These are phyloP conservation scores for Murina feae DNA, from an alignment of 2,113 vertebrate species.

Conservation along the genomic window DNA sequence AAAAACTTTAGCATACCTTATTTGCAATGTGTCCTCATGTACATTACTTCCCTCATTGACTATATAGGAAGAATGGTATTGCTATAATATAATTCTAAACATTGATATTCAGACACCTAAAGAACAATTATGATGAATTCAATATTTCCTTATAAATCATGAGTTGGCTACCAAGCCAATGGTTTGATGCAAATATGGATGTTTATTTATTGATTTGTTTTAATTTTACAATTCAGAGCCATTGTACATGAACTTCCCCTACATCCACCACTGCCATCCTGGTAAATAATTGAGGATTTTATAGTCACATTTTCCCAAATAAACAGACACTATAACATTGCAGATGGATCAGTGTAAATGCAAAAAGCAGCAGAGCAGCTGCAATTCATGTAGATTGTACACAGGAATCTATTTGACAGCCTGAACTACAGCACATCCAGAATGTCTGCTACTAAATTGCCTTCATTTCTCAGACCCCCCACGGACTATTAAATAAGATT, in stretches of 20 bases:
- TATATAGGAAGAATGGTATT: not conserved
- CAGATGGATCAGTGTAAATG: not conserved
- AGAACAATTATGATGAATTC: not conserved
- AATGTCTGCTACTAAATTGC: slow-evolving; percentile 38
- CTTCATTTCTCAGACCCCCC: slow-evolving; percentile 11
- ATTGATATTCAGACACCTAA: not conserved
- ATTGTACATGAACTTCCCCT: not conserved
- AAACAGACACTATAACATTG: not conserved
- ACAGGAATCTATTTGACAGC: not conserved
- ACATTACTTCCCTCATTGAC: not conserved
- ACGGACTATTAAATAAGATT: slow-evolving; percentile 44
- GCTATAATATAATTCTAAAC: not conserved
- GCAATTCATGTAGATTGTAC: not conserved
- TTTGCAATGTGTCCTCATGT: not conserved
- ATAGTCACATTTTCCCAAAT: not conserved
- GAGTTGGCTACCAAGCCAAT: not conserved
- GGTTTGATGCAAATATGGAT: not conserved
- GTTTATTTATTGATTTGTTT: not conserved
- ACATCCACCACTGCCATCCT: not conserved
- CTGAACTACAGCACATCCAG: not conserved
- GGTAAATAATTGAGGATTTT: not conserved
- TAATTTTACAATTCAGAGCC: not conserved
- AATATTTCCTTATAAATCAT: not conserved
- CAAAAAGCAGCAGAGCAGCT: not conserved
- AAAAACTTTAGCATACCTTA: not conserved